Evolutionary conservation across 2,797 vertebrate species (phyloP).

Genomic region (Micropoecilia bifurca): DNA sequence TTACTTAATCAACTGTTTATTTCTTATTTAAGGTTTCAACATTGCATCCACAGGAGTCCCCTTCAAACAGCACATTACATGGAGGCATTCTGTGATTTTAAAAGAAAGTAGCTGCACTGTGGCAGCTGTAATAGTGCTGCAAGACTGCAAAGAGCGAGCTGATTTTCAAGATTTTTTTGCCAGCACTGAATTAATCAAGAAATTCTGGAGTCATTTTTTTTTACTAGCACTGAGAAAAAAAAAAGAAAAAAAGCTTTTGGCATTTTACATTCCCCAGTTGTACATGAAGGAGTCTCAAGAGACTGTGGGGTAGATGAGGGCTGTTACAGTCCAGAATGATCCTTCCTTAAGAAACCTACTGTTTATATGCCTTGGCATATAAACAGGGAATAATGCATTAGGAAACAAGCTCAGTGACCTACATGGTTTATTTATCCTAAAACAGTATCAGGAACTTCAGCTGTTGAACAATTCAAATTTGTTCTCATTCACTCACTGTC

Average conservation of each 20-base stretch:
- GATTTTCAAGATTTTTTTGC: slow-evolving; percentile 33
- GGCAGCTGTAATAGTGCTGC: slow-evolving; percentile 64
- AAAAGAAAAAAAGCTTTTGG: slow-evolving; percentile 30
- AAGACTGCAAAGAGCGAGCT: slow-evolving; percentile 35
- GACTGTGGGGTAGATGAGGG: slow-evolving; percentile 49
- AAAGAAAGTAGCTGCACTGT: slow-evolving; percentile 42
- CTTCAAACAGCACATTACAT: slow-evolving; percentile 57
- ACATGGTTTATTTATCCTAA: slow-evolving; percentile 71
- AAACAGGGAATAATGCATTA: slow-evolving; percentile 60
- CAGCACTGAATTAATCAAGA: slow-evolving; percentile 34
- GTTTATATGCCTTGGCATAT: slow-evolving; percentile 49
- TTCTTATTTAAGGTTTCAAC: slow-evolving; percentile 36
- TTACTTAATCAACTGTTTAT: slow-evolving; percentile 49
- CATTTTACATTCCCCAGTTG: slow-evolving; percentile 54
- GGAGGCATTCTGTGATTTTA: slow-evolving; percentile 66
- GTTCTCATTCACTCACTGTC: slow-evolving; percentile 62
- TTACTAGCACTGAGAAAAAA: slow-evolving; percentile 24
- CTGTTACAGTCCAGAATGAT: slow-evolving; percentile 67
- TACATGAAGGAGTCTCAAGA: slow-evolving; percentile 46
- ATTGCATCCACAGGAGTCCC: slow-evolving; percentile 54
- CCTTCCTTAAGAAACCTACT: slow-evolving; percentile 62
- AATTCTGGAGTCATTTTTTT: slow-evolving; percentile 34
- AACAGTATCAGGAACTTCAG: slow-evolving; percentile 54
- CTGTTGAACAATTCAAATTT: slow-evolving; percentile 52
- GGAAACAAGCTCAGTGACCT: slow-evolving; percentile 68